These are phyloP conservation scores for Metopolophium dirhodum DNA, from an alignment of 1,140 invertebrate genomes.

Conservation along the genomic window DNA sequence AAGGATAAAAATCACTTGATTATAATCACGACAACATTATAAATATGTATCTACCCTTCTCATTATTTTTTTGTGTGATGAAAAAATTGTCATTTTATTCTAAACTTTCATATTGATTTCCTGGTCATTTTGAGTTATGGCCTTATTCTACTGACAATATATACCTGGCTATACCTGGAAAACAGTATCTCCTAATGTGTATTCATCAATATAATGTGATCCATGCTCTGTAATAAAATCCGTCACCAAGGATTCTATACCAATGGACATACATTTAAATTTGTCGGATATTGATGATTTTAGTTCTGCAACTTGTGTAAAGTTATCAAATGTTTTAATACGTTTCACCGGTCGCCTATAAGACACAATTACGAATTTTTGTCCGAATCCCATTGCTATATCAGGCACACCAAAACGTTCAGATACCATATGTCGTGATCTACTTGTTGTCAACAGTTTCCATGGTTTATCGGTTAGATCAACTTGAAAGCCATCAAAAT, in stretches of 20 bases:
- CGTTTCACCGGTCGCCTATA: constrained; percentile 39
- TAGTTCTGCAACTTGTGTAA: constrained; percentile 32
- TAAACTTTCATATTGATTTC: too few species aligned
- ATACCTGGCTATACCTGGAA: constrained; percentile 46
- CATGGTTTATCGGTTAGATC: constrained; percentile 41
- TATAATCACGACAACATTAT: too few species aligned
- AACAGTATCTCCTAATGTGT: constrained; percentile 36
- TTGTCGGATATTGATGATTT: constrained; percentile 6
- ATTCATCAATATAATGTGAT: constrained; percentile 51
- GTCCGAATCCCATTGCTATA: constrained; percentile 10
- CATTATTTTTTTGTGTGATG: too few species aligned
- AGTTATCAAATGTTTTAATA: constrained; percentile 21
- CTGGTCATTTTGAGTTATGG: too few species aligned
- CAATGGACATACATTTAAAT: constrained; percentile 32
- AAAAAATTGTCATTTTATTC: too few species aligned
- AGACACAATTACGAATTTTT: constrained; percentile 39
- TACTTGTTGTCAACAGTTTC: constrained; percentile 45
- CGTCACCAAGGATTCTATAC: constrained; percentile 40
- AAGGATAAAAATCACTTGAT: too few species aligned
- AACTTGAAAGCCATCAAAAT: constrained; percentile 40
- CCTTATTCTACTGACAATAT: too few species aligned
- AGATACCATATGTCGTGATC: neutral
- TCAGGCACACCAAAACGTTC: constrained; percentile 50
- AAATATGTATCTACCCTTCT: too few species aligned
- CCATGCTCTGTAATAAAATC: constrained; percentile 41